A percentile compares a stretch with the other conserved stretches of the same genome.
Evolutionary conservation across 2,797 vertebrate species (phyloP).

Genomic region (Sebastes alutus): DNA sequence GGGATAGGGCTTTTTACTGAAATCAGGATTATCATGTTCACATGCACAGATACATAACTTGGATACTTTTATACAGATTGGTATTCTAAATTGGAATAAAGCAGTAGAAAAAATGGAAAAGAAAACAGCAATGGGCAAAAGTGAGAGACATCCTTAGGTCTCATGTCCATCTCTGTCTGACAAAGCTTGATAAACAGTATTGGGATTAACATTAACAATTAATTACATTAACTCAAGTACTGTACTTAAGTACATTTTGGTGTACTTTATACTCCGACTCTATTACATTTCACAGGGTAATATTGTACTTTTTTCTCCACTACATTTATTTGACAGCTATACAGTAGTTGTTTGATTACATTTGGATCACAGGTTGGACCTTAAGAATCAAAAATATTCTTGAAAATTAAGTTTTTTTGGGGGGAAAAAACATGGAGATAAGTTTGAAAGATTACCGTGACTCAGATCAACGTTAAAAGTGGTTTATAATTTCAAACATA

Average conservation of each 20-base stretch:
- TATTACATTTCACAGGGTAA: not conserved
- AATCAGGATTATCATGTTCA: not conserved
- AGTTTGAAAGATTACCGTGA: not conserved
- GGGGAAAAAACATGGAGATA: not conserved
- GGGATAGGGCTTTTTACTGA: not conserved
- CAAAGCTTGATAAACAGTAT: no score
- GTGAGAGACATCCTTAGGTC: not conserved
- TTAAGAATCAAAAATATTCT: not conserved
- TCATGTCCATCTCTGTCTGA: not conserved
- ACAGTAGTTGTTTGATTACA: not conserved
- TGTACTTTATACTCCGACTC: not conserved
- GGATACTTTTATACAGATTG: not conserved
- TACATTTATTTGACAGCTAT: not conserved
- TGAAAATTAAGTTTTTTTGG: not conserved
- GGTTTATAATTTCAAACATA: not conserved
- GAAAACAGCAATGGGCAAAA: not conserved
- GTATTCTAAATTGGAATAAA: not conserved
- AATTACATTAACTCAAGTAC: no score
- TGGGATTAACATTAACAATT: not conserved
- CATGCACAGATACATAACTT: not conserved
- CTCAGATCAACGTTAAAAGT: not conserved
- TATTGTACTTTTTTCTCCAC: not conserved
- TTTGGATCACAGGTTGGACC: not conserved
- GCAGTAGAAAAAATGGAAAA: not conserved
- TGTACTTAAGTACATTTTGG: no score